Percentiles rank a stretch among this genome's conserved stretches.
Evolutionary conservation across 1,140 invertebrate species (phyloP).

Genomic region (Orchestia grillus): DNA sequence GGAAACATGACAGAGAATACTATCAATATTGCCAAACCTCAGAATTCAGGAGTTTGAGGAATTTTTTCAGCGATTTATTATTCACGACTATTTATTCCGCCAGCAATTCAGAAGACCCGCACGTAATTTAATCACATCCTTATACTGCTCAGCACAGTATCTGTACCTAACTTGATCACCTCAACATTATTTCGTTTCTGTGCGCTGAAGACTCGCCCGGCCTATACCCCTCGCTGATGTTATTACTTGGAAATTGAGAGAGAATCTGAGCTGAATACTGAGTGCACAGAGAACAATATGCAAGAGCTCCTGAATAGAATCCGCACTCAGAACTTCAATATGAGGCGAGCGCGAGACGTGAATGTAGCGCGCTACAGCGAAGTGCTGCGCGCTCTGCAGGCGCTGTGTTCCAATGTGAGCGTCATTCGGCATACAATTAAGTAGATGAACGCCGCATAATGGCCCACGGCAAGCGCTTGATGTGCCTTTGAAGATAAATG

Average conservation of each 20-base stretch:
- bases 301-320: conserved; percentile 9
- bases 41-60: no score
- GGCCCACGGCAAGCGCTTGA: background rate
- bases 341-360: background rate
- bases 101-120: background rate
- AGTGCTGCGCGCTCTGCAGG: background rate
- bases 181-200: background rate
- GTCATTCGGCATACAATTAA: background rate
- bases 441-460: background rate
- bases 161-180: background rate
- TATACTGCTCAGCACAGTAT: background rate
- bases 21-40: no score
- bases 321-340: background rate
- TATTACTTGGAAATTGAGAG: conserved; percentile 54
- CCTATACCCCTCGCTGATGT: conserved; percentile 1
- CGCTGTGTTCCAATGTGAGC: background rate
- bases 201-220: background rate
- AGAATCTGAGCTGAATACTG: conserved; percentile 46
- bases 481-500: background rate
- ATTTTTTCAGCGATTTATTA: no score
- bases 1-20: no score
- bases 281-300: conserved; percentile 13
- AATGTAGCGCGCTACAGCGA: background rate
- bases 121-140: background rate
- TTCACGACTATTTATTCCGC: no score